These are phyloP conservation scores for Procavia capensis DNA, from an alignment of 2,113 vertebrate species.

Conservation along the genomic window DNA sequence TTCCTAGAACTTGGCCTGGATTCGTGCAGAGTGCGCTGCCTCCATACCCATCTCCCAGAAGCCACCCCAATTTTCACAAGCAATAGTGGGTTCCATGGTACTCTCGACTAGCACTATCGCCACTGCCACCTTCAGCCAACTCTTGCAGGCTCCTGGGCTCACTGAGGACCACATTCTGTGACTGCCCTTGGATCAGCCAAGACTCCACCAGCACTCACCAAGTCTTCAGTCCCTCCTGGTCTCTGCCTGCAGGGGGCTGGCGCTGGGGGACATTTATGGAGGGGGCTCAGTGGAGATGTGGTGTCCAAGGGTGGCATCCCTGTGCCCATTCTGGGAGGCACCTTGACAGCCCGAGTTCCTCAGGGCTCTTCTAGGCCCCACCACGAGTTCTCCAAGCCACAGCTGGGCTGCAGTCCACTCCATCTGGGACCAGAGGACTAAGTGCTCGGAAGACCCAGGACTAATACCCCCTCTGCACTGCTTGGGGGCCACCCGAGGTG, in stretches of 20 bases:
- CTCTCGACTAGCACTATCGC: background rate
- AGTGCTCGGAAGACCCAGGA: background rate
- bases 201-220: background rate
- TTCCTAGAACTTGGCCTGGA: conserved; percentile 34
- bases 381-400: background rate
- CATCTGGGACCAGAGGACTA: background rate
- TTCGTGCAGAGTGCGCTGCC: background rate
- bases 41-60: background rate
- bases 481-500: background rate
- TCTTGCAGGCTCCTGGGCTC: background rate
- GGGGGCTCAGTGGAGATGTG: background rate
- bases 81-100: background rate
- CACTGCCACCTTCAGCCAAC: background rate
- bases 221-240: background rate
- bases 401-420: background rate
- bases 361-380: background rate
- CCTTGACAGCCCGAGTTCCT: background rate
- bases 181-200: background rate
- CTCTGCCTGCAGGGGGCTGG: background rate
- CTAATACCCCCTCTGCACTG: background rate
- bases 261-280: background rate
- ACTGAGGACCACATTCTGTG: background rate
- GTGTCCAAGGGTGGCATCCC: background rate
- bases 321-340: background rate
- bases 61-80: background rate